Evolutionary conservation across 2,888 invertebrate species (phyloP).

Genomic region (Megalurothrips usitatus): DNA sequence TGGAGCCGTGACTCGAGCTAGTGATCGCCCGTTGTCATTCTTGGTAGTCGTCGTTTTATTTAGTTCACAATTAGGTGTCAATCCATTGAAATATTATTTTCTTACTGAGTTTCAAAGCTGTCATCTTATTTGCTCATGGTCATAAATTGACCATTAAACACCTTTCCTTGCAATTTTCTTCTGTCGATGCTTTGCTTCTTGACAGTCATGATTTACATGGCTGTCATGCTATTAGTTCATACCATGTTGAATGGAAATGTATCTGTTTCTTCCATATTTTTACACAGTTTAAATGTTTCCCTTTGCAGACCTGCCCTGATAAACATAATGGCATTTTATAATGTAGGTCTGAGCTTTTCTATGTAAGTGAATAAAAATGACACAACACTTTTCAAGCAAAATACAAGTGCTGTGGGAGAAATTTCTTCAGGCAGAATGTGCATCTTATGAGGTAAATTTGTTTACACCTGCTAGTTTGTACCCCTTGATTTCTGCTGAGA

Average conservation of each 20-base stretch:
- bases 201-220: too few relatives aligned
- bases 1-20: too few relatives aligned
- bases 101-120: not conserved
- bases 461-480: not conserved
- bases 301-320: too few relatives aligned
- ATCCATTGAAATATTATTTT: not conserved
- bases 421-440: slow-evolving; percentile 59
- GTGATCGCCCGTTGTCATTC: not conserved
- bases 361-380: not conserved
- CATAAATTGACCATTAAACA: too few relatives aligned
- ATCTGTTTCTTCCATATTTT: too few relatives aligned
- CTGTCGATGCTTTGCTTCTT: too few relatives aligned
- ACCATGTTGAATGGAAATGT: too few relatives aligned
- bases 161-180: too few relatives aligned
- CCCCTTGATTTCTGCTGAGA: not conserved
- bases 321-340: not conserved
- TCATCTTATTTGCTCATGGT: not conserved
- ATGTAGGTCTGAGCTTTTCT: not conserved
- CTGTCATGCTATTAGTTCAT: too few relatives aligned
- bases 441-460: slow-evolving; percentile 56
- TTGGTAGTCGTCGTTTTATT: not conserved
- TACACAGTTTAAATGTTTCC: too few relatives aligned
- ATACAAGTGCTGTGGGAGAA: slow-evolving; percentile 51
- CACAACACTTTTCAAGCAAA: not conserved
- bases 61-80: not conserved